Conservation (phyloP, 2,888 invertebrate species). For the Cephus pygmeus region DNA sequence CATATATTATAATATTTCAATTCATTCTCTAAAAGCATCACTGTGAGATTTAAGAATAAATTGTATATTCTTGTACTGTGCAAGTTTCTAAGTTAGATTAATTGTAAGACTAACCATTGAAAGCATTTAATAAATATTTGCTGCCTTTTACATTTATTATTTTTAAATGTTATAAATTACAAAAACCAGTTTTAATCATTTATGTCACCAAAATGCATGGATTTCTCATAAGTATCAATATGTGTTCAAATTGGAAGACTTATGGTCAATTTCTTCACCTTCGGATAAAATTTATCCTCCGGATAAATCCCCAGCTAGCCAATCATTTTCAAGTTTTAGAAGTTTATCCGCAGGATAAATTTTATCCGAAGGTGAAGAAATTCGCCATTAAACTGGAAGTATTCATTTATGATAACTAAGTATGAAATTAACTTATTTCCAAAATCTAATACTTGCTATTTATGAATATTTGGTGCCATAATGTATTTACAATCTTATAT, state of each 20-base stretch:
- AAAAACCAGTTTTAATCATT: constrained; percentile 24
- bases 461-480: too few relatives aligned
- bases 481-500: too few relatives aligned
- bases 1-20: constrained; percentile 27
- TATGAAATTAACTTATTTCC: too few relatives aligned
- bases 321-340: too few relatives aligned
- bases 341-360: too few relatives aligned
- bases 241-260: constrained; percentile 47
- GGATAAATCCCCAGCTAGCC: too few relatives aligned
- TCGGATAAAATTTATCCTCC: too few relatives aligned
- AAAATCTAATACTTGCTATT: too few relatives aligned
- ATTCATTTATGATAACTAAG: background rate
- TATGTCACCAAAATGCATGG: constrained; percentile 32
- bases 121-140: constrained; percentile 42
- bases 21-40: constrained; percentile 45
- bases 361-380: too few relatives aligned
- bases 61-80: constrained; percentile 40
- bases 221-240: constrained; percentile 40
- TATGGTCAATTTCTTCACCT: too few relatives aligned
- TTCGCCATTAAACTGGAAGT: constrained; percentile 45
- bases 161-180: constrained; percentile 38
- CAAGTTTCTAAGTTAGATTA: constrained; percentile 28
- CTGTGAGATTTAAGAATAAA: constrained; percentile 52
- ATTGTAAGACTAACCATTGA: constrained; percentile 51
- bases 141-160: constrained; percentile 27